Evolutionary conservation across 64 coral and sea anemone species (phyloP).

Genomic region (Acropora yongei): DNA sequence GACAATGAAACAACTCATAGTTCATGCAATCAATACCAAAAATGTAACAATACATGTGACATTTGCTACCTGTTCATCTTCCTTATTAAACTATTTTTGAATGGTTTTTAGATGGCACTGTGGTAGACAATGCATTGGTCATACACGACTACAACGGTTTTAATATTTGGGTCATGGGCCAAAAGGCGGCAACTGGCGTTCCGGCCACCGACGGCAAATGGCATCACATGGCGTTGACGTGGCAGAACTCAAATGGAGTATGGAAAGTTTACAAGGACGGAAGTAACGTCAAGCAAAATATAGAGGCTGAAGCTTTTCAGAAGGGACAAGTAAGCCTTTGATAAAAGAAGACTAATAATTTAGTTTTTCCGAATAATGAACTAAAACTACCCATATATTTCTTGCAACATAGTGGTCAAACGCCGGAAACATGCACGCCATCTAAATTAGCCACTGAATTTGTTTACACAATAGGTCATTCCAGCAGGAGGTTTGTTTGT

Average conservation of each 20-base stretch:
- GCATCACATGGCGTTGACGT: slow-evolving; percentile 96
- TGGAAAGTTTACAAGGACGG: slow-evolving; percentile 96
- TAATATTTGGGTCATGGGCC: slow-evolving; percentile 90
- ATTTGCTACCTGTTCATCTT: too few relatives aligned
- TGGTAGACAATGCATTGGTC: slow-evolving; percentile 83
- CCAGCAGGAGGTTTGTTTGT: slow-evolving; percentile 73
- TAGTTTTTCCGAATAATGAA: not conserved
- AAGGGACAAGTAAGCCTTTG: slow-evolving; percentile 65
- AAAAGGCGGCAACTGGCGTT: slow-evolving; percentile 71
- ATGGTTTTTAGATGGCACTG: slow-evolving; percentile 14
- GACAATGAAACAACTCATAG: too few relatives aligned
- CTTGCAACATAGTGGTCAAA: too few relatives aligned
- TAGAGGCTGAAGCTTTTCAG: slow-evolving; percentile 54
- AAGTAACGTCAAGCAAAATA: slow-evolving; percentile 58
- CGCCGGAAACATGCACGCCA: not conserved
- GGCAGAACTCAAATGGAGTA: slow-evolving; percentile 81
- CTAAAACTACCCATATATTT: too few relatives aligned
- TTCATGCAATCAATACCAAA: too few relatives aligned
- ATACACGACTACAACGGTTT: slow-evolving; percentile 98
- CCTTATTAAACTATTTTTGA: too few relatives aligned
- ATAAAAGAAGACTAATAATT: too few relatives aligned
- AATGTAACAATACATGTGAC: too few relatives aligned
- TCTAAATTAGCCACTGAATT: too few relatives aligned
- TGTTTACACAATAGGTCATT: slow-evolving; percentile 61
- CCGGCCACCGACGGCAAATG: slow-evolving; percentile 90